phyloP scores from a whole-genome alignment of 2,113 vertebrate genomes.

The Hemicordylus capensis region DNA sequence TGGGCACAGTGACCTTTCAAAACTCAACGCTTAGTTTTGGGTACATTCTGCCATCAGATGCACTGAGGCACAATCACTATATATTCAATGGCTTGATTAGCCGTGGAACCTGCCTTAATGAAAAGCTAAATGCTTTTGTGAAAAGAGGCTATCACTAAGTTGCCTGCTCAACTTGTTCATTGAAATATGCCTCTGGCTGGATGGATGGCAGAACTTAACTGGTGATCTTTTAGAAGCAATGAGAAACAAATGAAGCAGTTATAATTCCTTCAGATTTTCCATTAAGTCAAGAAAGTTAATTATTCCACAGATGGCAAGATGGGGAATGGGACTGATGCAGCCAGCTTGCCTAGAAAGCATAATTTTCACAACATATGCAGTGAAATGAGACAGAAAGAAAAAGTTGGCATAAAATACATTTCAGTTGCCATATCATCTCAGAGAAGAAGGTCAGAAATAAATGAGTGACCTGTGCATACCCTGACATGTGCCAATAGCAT shows the following conservation, averaged over 20 bases:
- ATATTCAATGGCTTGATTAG: not conserved
- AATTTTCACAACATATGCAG: conserved; percentile 63
- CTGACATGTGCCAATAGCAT: conserved; percentile 46
- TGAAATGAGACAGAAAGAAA: conserved; percentile 68
- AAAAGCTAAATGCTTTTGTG: conserved; percentile 26
- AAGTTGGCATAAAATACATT: conserved; percentile 61
- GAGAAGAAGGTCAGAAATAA: conserved; percentile 59
- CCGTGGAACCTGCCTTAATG: conserved; percentile 3
- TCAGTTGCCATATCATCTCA: conserved; percentile 55
- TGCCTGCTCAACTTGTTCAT: conserved; percentile 35
- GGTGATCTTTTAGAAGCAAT: conserved; percentile 39
- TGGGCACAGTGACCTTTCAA: not conserved
- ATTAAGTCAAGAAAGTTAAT: conserved; percentile 85
- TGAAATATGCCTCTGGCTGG: conserved; percentile 10
- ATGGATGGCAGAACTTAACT: conserved; percentile 33
- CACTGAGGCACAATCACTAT: conserved; percentile 11
- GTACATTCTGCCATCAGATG: not conserved
- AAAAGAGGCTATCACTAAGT: conserved; percentile 14
- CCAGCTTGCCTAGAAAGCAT: conserved; percentile 67
- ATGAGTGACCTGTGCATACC: conserved; percentile 38
- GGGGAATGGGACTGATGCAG: conserved; percentile 52
- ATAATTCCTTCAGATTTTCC: conserved; percentile 56
- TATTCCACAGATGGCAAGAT: conserved; percentile 84
- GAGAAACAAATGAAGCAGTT: conserved; percentile 54
- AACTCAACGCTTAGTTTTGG: not conserved